Conservation (phyloP, 2,113 vertebrate genomes). For the Todiramphus saurophagus region DNA sequence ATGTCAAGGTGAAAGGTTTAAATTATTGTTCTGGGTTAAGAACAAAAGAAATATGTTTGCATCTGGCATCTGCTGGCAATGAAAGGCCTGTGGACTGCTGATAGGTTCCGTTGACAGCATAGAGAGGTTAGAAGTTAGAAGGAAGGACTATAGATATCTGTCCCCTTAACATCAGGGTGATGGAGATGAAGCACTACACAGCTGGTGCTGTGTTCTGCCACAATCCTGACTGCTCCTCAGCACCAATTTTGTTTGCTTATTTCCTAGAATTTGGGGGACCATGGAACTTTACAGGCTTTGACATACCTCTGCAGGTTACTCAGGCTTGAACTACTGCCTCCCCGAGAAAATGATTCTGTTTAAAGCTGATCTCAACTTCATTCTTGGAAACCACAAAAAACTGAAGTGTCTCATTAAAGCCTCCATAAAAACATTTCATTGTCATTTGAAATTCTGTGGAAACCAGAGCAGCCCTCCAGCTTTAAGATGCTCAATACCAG, state of each 20-base stretch:
- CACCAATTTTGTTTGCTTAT: background rate
- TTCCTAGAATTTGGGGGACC: background rate
- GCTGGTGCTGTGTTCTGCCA: background rate
- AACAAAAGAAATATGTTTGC: background rate
- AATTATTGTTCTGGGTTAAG: background rate
- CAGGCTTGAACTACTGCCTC: background rate
- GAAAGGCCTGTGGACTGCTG: background rate
- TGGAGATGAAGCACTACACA: fast-evolving
- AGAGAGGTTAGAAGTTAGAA: background rate
- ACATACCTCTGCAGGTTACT: background rate
- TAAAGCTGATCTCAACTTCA: background rate
- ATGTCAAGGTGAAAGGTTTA: background rate
- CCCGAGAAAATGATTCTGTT: background rate
- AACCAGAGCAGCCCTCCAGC: background rate
- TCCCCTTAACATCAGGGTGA: background rate
- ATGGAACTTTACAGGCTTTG: background rate
- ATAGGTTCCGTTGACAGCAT: background rate
- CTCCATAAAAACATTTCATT: background rate
- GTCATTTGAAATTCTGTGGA: background rate
- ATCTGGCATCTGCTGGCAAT: background rate
- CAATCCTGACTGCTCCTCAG: background rate
- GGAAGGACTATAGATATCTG: background rate
- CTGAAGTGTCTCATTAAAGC: background rate
- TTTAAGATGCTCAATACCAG: background rate
- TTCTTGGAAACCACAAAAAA: background rate